Percentiles rank a stretch among this genome's conserved stretches.
Evolutionary conservation across 1,140 invertebrate genomes (phyloP).

Genomic region (Heliconius melpomene): DNA sequence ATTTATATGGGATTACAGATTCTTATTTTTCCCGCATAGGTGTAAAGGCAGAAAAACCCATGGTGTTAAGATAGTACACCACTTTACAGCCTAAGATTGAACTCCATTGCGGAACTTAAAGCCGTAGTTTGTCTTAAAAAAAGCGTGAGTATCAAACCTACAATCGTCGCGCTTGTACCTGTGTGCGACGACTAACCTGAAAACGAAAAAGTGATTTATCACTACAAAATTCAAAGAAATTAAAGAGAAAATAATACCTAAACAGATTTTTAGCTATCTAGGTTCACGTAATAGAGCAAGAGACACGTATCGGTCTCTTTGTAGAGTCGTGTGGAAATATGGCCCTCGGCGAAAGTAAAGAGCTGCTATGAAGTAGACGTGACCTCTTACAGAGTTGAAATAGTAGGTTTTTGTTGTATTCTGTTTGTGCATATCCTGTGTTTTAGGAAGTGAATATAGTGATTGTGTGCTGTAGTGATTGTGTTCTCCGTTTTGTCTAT

Average conservation of each 20-base stretch:
- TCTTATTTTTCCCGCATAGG: no score
- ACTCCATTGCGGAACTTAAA: no score
- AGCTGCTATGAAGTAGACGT: constrained; percentile 34
- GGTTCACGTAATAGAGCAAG: background rate
- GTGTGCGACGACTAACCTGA: no score
- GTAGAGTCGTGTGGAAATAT: constrained; percentile 45
- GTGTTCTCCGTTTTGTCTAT: background rate
- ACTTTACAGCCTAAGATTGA: no score
- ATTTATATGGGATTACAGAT: no score
- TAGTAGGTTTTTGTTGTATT: background rate
- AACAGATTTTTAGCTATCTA: background rate
- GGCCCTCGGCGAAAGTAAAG: constrained; percentile 43
- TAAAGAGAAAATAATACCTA: background rate
- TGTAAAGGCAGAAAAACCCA: no score
- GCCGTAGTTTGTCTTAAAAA: no score
- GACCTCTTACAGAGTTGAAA: constrained; percentile 20
- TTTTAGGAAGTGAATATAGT: background rate
- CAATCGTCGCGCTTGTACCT: no score
- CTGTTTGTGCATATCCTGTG: background rate
- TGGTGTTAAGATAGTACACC: no score
- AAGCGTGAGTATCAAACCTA: no score
- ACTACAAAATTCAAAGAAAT: background rate
- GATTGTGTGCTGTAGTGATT: background rate
- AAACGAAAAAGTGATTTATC: background rate
- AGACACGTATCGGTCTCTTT: constrained; percentile 50